These are phyloP conservation scores for Bombyx huttoni DNA, from an alignment of 2,888 invertebrate genomes.

Conservation along the genomic window DNA sequence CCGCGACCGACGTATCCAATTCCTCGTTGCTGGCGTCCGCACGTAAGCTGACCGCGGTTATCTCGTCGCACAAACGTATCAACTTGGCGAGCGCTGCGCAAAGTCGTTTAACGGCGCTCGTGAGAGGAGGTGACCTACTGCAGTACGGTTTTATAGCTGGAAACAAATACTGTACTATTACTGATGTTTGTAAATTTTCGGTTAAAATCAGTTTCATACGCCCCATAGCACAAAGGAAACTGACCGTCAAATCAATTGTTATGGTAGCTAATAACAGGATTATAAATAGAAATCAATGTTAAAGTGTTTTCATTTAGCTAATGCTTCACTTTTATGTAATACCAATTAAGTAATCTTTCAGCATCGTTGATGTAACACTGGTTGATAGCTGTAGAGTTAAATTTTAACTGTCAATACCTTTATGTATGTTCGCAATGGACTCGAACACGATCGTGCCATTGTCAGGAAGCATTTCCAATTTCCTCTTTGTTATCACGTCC, in stretches of 20 bases:
- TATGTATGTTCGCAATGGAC: conserved; percentile 90
- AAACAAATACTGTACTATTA: neutral
- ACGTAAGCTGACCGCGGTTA: conserved; percentile 81
- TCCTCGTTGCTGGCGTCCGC: conserved; percentile 60
- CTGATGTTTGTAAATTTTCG: too few relatives aligned
- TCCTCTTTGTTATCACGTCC: conserved; percentile 93
- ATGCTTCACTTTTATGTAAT: neutral
- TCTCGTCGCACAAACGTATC: conserved; percentile 91
- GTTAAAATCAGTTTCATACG: too few relatives aligned
- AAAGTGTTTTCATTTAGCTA: neutral
- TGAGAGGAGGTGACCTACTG: conserved; percentile 75
- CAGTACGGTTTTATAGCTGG: conserved; percentile 68
- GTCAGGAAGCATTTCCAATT: conserved; percentile 92
- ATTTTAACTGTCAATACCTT: conserved; percentile 37
- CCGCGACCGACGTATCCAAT: conserved; percentile 40
- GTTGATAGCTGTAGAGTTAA: conserved; percentile 1
- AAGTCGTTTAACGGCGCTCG: conserved; percentile 87
- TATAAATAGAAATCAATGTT: too few relatives aligned
- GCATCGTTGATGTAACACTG: neutral
- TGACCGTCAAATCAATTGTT: too few relatives aligned
- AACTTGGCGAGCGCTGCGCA: conserved; percentile 89
- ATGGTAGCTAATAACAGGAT: too few relatives aligned
- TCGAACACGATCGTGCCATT: conserved; percentile 95
- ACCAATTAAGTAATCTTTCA: neutral
- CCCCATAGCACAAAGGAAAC: too few relatives aligned